Evolutionary conservation across 2,888 invertebrate species (phyloP), one percentile per base, ranked within the genome.

Genomic region (Ametastegia equiseti): DNA sequence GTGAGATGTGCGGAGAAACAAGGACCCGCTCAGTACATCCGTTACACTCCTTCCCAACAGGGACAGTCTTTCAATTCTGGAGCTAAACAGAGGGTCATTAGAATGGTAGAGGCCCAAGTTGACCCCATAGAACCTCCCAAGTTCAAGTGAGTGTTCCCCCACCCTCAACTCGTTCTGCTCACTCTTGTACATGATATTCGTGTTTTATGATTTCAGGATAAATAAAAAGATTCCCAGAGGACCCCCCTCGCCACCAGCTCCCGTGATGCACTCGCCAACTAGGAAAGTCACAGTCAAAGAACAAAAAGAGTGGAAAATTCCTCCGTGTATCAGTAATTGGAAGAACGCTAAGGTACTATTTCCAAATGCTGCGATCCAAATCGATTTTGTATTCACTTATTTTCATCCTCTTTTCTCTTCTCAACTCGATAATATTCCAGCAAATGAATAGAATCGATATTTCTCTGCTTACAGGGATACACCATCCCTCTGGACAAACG

Each of bases 61-160:
- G 98, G 99, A 0, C 95, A 95, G 11, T 95, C 96, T 0, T 99
- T 97, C 90, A 99, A 99, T 92, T 98, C 98, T 0, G 99, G 99
- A 0, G 98, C 99, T 0, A 98, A 99, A 89, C 99, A 99, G 91
- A 94, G 99, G 80, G 98, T 99, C 39, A 99, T 99, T 85, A 94
- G 99, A 88, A 97, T 96, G 95, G 97, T 98, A 0, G 98, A 98
- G 90, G 96, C 96, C 0, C 98, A 98, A 91, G 95, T 96, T 83
- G 99, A 99, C 93, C 99, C 99, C 0, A 97, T 99, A 96, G 99
- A 99, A 92, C 99, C 99, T 0, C 99, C 99, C 0, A 97, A 97
- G 88, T 99, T 99, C 93, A 95, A 94, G 94, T 93, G 88, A 89
- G 88, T 86, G 33, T 81, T n/a, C 60, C n/a, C 60, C 23, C 60